Evolutionary conservation across 2,113 vertebrate species (phyloP), one percentile per base, ranked within the genome.

Genomic region (Casuarius casuarius): DNA sequence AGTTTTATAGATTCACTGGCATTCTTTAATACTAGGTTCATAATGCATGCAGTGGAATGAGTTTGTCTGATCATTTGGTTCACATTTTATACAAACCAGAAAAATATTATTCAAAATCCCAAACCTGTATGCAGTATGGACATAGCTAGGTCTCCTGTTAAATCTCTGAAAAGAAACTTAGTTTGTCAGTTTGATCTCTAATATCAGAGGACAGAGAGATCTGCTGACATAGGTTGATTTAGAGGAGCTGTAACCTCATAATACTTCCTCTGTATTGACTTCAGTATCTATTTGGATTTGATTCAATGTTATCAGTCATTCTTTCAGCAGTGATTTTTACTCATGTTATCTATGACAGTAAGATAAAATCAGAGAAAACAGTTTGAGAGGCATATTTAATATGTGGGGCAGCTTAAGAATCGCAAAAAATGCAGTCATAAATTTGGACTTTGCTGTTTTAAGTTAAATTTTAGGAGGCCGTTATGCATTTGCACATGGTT

Each of bases 381-480:
- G 93, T 97, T 97, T 95, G 93, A 95, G 93, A 94, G 89, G 92
- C 90, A 89, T 97, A 83, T 76, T 89, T 96, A 91, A 90, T 94
- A 62, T 88, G 89, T 52, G 78, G 70, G 42, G 28, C 78, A 80
- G 71, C 92, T 96, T 87, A 91, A 84, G 81, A 91, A 81, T 82
- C 95, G 84, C 78, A 94, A 77, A 94, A 92, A 94, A 87, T 1
- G 4, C 65, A 72, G 89, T 80, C 67, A 94, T 91, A 87, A 91
- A 95, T 96, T 87, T 96, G 59, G 87, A 97, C 96, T 95, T 73
- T 89, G 71, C 68, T 94, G 42, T 95, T 96, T 94, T 92, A 95
- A 95, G 94, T 95, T 92, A 94, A 96, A 82, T 66, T 83, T 49
- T 66, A 44, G 59, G 74, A 80, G 79, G 46, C 56, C 87, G 65